These are phyloP conservation scores for Drymodes brunneopygia DNA, from an alignment of 2,113 vertebrate species.

Conservation along the genomic window DNA sequence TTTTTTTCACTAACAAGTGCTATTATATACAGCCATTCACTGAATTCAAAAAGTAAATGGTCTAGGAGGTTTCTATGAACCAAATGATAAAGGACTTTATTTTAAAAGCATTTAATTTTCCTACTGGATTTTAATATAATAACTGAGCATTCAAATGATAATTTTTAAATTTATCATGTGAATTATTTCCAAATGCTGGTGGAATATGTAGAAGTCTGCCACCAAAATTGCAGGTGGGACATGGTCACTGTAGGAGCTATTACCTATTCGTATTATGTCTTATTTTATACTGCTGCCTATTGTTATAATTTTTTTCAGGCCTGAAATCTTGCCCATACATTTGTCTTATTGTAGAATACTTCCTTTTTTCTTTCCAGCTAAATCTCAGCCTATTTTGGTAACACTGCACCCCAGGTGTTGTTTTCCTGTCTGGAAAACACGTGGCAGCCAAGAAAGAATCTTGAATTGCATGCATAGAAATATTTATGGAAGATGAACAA, in stretches of 20 bases:
- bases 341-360: background rate
- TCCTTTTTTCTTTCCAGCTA: background rate
- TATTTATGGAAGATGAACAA: background rate
- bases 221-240: background rate
- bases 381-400: background rate
- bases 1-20: background rate
- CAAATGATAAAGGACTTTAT: background rate
- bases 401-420: background rate
- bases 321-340: background rate
- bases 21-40: background rate
- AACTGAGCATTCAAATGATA: background rate
- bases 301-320: background rate
- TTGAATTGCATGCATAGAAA: background rate
- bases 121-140: background rate
- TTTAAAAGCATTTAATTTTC: background rate
- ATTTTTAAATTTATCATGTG: background rate
- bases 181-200: background rate
- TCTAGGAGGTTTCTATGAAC: background rate
- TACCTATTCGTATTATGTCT: background rate
- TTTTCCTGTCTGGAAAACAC: background rate
- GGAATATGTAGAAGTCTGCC: background rate
- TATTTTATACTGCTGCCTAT: background rate
- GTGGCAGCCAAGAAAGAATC: background rate
- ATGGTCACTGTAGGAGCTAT: background rate
- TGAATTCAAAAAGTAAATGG: background rate